Conservation (phyloP, 2,888 invertebrate species). For the Hemaris fuciformis region DNA sequence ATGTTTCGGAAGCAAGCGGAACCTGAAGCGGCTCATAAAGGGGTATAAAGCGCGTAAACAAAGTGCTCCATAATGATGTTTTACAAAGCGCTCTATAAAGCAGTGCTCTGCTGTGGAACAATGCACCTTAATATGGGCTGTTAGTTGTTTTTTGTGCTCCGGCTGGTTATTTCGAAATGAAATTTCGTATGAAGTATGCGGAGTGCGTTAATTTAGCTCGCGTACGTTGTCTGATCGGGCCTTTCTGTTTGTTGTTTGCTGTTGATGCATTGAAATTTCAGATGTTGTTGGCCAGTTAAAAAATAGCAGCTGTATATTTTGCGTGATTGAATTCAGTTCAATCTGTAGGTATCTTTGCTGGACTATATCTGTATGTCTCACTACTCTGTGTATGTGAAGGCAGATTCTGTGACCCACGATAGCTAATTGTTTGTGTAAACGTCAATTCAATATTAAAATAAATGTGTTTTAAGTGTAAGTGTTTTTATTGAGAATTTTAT, state of each 20-base stretch:
- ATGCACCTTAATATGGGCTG: conserved; percentile 4
- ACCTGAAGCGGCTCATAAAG: neutral
- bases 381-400: too few relatives aligned
- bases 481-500: too few relatives aligned
- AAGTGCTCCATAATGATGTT: neutral
- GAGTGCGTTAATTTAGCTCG: conserved; percentile 13
- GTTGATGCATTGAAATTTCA: neutral
- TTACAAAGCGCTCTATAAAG: neutral
- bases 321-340: too few relatives aligned
- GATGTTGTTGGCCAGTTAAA: neutral
- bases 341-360: too few relatives aligned
- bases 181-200: conserved; percentile 28
- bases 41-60: neutral
- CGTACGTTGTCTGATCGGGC: neutral
- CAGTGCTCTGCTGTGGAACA: neutral
- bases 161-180: conserved; percentile 8
- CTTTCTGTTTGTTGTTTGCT: neutral
- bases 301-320: neutral
- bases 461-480: too few relatives aligned
- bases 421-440: too few relatives aligned
- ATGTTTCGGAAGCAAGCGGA: neutral
- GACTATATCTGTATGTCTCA: too few relatives aligned
- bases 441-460: too few relatives aligned
- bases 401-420: too few relatives aligned
- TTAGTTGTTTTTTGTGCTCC: conserved; percentile 8